A percentile compares a stretch with the other conserved stretches of the same genome.
Evolutionary conservation across 2,888 invertebrate genomes (phyloP).

Genomic region (Pristionchus maxplancki): DNA sequence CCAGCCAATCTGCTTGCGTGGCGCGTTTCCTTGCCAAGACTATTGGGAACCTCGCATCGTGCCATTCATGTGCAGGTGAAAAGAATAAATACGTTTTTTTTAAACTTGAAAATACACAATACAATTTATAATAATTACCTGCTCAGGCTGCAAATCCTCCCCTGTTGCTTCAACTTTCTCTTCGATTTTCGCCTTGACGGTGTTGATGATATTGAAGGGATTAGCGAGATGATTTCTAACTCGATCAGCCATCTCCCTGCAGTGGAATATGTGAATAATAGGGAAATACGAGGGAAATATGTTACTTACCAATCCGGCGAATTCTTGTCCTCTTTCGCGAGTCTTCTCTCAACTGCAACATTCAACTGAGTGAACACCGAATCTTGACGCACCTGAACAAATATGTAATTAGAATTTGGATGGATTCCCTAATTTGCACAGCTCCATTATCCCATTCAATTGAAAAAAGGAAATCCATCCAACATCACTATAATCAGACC

Average conservation of each 20-base stretch:
- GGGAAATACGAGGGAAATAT: too few species aligned
- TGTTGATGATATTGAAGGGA: conserved; percentile 49
- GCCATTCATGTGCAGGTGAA: background rate
- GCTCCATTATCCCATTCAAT: too few species aligned
- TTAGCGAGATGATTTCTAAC: conserved; percentile 43
- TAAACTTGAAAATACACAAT: background rate
- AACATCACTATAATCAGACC: too few species aligned
- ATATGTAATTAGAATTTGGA: too few species aligned
- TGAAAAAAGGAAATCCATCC: too few species aligned
- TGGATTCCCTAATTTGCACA: too few species aligned
- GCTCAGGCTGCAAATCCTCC: conserved; percentile 19
- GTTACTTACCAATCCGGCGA: background rate
- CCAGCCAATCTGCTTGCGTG: background rate
- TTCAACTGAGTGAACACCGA: conserved; percentile 8
- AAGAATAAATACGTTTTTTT: background rate
- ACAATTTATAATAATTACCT: too few species aligned
- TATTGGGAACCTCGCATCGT: background rate
- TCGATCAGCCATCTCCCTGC: conserved; percentile 33
- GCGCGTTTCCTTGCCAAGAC: background rate
- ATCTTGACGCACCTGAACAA: conserved; percentile 47
- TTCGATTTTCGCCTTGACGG: conserved; percentile 39
- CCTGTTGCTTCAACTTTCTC: background rate
- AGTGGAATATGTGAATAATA: too few species aligned
- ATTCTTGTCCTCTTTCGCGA: conserved; percentile 31
- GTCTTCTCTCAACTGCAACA: conserved; percentile 28